Conservation (phyloP, 2,888 invertebrate species). For the Athripsodes cinereus region DNA sequence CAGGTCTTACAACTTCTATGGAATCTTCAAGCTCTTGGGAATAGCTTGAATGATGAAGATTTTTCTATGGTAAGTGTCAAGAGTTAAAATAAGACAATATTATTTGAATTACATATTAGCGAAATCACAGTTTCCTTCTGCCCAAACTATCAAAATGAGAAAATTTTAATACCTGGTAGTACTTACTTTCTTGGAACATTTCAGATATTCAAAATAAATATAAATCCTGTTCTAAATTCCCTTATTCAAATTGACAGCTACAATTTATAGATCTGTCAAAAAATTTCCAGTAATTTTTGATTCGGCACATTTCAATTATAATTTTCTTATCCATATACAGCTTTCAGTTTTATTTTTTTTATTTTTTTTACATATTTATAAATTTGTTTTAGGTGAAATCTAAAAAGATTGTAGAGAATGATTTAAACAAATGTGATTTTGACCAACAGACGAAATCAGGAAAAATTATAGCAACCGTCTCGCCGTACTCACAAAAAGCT, state of each 20-base stretch:
- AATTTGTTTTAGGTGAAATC: conserved; percentile 19
- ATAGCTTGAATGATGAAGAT: conserved; percentile 52
- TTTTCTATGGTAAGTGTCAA: conserved; percentile 16
- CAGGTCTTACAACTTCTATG: conserved; percentile 57
- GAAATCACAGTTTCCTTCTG: no score
- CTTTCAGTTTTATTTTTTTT: neutral
- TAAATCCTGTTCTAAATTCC: neutral
- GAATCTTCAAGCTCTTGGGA: conserved; percentile 53
- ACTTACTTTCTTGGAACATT: no score
- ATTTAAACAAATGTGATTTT: conserved; percentile 20
- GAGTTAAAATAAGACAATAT: no score
- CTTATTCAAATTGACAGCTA: neutral
- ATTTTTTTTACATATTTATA: neutral
- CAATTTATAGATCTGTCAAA: neutral
- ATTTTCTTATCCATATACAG: neutral
- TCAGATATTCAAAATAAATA: no score
- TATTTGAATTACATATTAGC: no score
- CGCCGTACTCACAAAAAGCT: conserved; percentile 49
- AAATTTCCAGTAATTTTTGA: neutral
- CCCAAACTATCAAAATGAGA: no score
- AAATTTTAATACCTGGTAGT: no score
- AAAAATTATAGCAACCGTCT: conserved; percentile 59
- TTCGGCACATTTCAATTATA: neutral
- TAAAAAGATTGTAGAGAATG: conserved; percentile 20
- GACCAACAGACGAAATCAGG: conserved; percentile 31